Evolutionary conservation across 1,140 invertebrate genomes (phyloP).

Genomic region (Drosophila kepulauana): DNA sequence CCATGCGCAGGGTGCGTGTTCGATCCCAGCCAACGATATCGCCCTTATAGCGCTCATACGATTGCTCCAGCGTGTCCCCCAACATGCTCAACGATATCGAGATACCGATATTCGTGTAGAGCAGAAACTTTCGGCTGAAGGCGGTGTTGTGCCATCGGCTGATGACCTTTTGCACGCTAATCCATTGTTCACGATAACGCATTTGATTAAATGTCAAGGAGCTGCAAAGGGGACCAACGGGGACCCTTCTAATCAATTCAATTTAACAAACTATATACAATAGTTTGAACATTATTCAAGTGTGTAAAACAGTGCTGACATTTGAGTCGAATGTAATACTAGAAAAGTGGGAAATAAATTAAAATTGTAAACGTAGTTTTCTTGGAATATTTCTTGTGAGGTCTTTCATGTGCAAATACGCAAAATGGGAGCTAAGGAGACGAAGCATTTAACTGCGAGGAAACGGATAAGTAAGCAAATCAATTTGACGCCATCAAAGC

Average conservation of each 20-base stretch:
- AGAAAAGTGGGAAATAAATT: neutral
- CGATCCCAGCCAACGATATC: constrained; percentile 88
- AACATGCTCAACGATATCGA: constrained; percentile 90
- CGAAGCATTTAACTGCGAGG: constrained; percentile 35
- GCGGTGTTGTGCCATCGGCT: constrained; percentile 61
- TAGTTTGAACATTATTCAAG: constrained; percentile 8
- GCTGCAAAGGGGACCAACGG: neutral
- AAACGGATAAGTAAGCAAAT: constrained; percentile 65
- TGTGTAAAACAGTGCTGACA: neutral
- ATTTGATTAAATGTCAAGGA: constrained; percentile 30
- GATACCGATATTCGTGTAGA: constrained; percentile 93
- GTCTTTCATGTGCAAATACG: neutral
- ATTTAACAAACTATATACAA: constrained; percentile 12
- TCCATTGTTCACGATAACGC: constrained; percentile 31
- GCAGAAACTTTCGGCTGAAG: constrained; percentile 90
- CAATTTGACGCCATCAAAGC: constrained; percentile 71
- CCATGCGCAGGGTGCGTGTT: constrained; percentile 91
- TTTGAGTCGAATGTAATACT: neutral
- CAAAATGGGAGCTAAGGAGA: no score
- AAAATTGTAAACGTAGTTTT: neutral
- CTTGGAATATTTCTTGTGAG: neutral
- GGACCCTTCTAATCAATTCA: constrained; percentile 1
- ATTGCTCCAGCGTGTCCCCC: constrained; percentile 93
- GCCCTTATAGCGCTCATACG: constrained; percentile 90
- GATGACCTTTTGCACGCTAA: constrained; percentile 2